Conservation (phyloP, 2,797 vertebrate species). For the Pelochelys cantorii region DNA sequence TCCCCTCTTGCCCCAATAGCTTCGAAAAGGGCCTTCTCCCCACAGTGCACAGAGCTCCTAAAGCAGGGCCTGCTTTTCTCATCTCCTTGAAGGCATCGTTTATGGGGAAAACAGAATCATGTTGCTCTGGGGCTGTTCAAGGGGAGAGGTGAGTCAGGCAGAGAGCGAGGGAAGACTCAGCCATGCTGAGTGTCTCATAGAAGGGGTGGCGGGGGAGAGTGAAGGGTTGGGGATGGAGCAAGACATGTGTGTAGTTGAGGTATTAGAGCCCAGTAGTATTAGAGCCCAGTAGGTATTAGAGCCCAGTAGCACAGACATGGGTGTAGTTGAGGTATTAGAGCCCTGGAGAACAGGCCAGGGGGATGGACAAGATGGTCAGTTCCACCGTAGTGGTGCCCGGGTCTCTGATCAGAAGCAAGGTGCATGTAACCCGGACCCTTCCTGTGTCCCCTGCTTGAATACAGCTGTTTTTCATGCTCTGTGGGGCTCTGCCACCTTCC, state of each 20-base stretch:
- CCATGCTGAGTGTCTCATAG: neutral
- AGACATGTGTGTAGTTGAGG: neutral
- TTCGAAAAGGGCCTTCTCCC: conserved; percentile 31
- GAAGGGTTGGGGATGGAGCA: neutral
- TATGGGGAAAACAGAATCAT: conserved; percentile 41
- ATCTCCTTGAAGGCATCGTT: conserved; percentile 47
- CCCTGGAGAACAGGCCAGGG: neutral
- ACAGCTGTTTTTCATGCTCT: neutral
- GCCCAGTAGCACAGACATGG: no score
- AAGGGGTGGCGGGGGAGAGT: neutral
- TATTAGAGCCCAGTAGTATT: neutral
- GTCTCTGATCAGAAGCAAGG: neutral
- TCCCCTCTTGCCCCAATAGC: conserved; percentile 19
- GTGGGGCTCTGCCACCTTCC: conserved; percentile 28
- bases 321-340: no score
- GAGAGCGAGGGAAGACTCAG: neutral
- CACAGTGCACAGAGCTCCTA: neutral
- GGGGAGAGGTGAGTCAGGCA: neutral
- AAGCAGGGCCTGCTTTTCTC: conserved; percentile 44
- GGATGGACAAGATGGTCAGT: neutral
- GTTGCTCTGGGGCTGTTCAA: neutral
- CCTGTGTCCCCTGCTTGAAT: neutral
- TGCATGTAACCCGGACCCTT: neutral
- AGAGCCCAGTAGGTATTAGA: neutral
- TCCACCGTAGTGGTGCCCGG: neutral